phyloP scores from a whole-genome alignment of 2,113 vertebrate species.

The Nerophis lumbriciformis region DNA sequence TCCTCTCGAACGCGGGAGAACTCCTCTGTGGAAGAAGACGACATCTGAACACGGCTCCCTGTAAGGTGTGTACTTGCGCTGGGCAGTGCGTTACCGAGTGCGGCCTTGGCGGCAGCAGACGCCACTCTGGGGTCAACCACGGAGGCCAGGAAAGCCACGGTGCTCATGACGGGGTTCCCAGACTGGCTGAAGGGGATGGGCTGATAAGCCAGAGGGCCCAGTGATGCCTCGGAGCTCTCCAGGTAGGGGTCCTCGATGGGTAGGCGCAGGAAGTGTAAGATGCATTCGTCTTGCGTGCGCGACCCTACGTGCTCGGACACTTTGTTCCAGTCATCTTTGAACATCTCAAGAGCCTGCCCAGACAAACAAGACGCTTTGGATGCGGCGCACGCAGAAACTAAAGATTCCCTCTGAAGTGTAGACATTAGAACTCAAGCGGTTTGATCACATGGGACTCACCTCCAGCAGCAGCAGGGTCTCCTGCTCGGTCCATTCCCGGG shows the following conservation, averaged over 20 bases:
- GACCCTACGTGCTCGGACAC: slow-evolving; percentile 95
- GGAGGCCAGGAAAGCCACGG: slow-evolving; percentile 92
- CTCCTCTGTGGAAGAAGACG: slow-evolving; percentile 76
- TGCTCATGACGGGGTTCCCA: slow-evolving; percentile 97
- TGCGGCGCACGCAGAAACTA: background rate
- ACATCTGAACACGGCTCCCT: background rate
- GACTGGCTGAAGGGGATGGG: slow-evolving; percentile 97
- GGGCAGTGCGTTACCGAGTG: slow-evolving; percentile 74
- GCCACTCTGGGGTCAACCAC: slow-evolving; percentile 95
- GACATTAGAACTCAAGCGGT: no score
- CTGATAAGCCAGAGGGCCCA: slow-evolving; percentile 92
- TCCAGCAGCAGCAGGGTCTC: slow-evolving; percentile 92
- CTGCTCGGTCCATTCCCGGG: slow-evolving; percentile 94
- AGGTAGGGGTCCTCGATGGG: slow-evolving; percentile 95
- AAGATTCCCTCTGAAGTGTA: background rate
- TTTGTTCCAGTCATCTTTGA: slow-evolving; percentile 98
- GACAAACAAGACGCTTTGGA: background rate
- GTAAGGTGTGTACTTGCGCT: background rate
- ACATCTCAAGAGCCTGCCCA: slow-evolving; percentile 92
- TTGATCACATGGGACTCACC: slow-evolving; percentile 63
- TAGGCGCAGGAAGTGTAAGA: slow-evolving; percentile 90
- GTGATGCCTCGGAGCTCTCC: slow-evolving; percentile 83
- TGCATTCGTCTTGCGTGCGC: slow-evolving; percentile 95
- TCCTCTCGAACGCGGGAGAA: slow-evolving; percentile 95
- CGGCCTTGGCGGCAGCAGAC: slow-evolving; percentile 88